phyloP scores from a whole-genome alignment of 2,797 vertebrate species.

The Spinus olivaceus region DNA sequence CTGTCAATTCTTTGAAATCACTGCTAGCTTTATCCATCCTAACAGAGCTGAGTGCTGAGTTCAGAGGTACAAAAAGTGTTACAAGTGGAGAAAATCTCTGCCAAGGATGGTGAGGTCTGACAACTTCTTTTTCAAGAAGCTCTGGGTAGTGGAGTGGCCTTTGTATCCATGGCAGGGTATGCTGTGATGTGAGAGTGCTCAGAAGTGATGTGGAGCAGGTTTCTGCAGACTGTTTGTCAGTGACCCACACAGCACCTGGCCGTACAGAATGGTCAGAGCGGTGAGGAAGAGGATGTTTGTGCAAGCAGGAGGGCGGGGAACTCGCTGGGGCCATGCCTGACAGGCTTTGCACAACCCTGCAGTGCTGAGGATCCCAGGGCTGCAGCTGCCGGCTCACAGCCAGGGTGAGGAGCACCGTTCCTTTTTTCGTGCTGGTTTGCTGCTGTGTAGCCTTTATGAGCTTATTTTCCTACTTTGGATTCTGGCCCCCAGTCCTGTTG shows the following conservation, averaged over 20 bases:
- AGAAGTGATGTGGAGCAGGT: background rate
- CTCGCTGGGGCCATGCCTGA: fast-evolving
- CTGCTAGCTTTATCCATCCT: background rate
- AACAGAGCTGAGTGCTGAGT: background rate
- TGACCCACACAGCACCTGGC: background rate
- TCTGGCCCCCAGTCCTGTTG: background rate
- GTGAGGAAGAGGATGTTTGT: background rate
- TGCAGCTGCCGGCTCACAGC: background rate
- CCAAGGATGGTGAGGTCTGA: background rate
- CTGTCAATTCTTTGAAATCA: background rate
- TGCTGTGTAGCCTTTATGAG: background rate
- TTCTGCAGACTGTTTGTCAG: background rate
- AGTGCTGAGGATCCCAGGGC: background rate
- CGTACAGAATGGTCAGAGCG: fast-evolving
- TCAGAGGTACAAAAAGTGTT: background rate
- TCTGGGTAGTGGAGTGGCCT: background rate
- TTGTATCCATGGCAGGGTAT: background rate
- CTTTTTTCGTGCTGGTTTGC: background rate
- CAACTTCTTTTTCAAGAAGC: background rate
- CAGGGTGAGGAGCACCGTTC: fast-evolving
- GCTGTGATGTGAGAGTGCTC: background rate
- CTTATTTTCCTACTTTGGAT: background rate
- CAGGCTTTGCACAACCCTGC: fast-evolving
- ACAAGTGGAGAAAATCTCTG: background rate
- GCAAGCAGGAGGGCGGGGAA: background rate